Percentiles rank a stretch among this genome's conserved stretches.
Conservation (phyloP, 2,113 vertebrate genomes). For the Heliornis fulica region DNA sequence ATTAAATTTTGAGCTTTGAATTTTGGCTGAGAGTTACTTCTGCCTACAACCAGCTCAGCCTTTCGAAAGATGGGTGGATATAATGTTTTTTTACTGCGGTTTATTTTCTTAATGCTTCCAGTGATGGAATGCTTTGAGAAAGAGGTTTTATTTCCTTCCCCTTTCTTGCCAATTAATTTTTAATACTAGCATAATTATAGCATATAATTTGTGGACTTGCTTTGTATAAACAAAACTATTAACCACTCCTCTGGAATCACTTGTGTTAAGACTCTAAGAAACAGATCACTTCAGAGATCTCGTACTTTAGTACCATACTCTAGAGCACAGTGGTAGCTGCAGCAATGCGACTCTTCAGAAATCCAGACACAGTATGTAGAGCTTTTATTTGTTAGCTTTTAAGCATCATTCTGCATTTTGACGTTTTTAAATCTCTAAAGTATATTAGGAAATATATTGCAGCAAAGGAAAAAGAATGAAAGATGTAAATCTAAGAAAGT, state of each 20-base stretch:
- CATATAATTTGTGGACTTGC: neutral
- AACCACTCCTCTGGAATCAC: neutral
- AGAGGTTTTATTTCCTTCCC: neutral
- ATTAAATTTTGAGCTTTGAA: neutral
- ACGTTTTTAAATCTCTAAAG: slow-evolving; percentile 26
- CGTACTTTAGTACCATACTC: neutral
- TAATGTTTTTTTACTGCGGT: neutral
- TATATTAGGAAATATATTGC: slow-evolving; percentile 14
- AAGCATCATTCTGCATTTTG: neutral
- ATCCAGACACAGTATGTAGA: neutral
- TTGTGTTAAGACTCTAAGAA: neutral
- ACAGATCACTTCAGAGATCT: neutral
- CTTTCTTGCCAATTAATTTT: neutral
- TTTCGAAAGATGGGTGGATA: neutral
- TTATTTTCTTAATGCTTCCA: neutral
- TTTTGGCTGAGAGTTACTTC: neutral
- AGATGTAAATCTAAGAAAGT: neutral
- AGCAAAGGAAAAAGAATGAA: neutral
- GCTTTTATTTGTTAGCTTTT: slow-evolving; percentile 27
- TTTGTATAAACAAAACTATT: neutral
- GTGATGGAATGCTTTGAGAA: neutral
- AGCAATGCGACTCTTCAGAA: slow-evolving; percentile 36
- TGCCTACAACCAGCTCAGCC: neutral
- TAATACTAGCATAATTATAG: neutral
- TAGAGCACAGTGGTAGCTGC: neutral